Conservation (phyloP, 2,797 vertebrate genomes). For the Triplophysa bombifrons region DNA sequence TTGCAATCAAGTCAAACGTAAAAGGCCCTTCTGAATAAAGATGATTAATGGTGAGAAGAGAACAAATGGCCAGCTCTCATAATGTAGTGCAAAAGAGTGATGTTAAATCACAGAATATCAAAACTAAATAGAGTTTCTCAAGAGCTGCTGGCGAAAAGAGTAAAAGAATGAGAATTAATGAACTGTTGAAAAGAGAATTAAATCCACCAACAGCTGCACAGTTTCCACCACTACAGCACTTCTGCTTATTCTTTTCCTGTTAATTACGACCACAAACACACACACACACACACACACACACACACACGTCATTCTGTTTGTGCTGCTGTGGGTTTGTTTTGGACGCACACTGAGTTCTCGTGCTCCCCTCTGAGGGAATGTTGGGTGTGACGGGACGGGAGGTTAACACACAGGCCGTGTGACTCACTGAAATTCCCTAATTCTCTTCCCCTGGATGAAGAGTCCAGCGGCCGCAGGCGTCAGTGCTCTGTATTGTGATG, state of each 20-base stretch:
- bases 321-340: constrained; percentile 2
- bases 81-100: not conserved
- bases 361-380: constrained; percentile 8
- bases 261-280: not conserved
- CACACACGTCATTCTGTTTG: not conserved
- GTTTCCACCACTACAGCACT: too few relatives aligned
- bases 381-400: constrained; percentile 18
- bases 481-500: not conserved
- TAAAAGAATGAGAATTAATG: too few relatives aligned
- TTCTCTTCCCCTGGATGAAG: not conserved
- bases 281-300: not conserved
- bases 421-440: constrained; percentile 3
- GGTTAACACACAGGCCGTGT: not conserved
- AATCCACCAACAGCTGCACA: too few relatives aligned
- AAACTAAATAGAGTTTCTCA: too few relatives aligned
- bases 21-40: too few relatives aligned
- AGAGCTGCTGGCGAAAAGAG: too few relatives aligned
- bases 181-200: too few relatives aligned
- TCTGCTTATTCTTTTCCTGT: too few relatives aligned
- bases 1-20: too few relatives aligned
- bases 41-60: too few relatives aligned
- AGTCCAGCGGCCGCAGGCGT: not conserved
- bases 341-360: not conserved
- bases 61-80: too few relatives aligned
- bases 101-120: not conserved